These are phyloP conservation scores for Cantharis rustica DNA, from an alignment of 2,888 invertebrate species.

Conservation along the genomic window DNA sequence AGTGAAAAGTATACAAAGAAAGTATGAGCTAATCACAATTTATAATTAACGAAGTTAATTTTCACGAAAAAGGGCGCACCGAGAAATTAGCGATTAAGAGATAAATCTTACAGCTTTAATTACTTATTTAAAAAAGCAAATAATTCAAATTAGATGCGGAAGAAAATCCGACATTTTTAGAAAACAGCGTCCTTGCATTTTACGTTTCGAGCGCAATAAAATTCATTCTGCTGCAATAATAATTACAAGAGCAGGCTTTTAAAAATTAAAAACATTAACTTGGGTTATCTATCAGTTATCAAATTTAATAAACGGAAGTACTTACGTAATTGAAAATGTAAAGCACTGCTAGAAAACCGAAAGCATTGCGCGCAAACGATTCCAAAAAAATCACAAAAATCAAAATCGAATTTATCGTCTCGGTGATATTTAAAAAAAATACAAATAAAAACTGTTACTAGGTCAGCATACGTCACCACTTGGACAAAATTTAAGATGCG, in stretches of 20 bases:
- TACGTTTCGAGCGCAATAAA: not conserved
- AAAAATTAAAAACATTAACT: not conserved
- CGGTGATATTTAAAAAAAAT: not conserved
- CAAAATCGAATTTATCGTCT: not conserved
- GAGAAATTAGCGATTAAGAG: not conserved
- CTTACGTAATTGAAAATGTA: constrained; percentile 17
- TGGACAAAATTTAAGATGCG: not conserved
- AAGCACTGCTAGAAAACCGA: constrained; percentile 23
- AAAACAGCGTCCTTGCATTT: not conserved
- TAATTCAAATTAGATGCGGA: not conserved
- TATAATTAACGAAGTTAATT: not conserved
- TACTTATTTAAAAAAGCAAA: not conserved
- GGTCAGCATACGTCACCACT: not conserved
- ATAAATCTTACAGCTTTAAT: no score
- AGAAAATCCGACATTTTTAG: not conserved
- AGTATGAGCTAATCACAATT: not conserved
- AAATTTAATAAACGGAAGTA: not conserved
- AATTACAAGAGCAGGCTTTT: not conserved
- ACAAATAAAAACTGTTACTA: not conserved
- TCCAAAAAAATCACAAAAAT: not conserved
- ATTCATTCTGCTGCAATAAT: not conserved
- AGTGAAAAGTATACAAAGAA: not conserved
- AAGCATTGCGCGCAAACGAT: constrained; percentile 14
- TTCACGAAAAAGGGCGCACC: not conserved
- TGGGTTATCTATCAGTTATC: not conserved